Evolutionary conservation across 2,797 vertebrate genomes (phyloP).

Genomic region (Lutjanus argentimaculatus): DNA sequence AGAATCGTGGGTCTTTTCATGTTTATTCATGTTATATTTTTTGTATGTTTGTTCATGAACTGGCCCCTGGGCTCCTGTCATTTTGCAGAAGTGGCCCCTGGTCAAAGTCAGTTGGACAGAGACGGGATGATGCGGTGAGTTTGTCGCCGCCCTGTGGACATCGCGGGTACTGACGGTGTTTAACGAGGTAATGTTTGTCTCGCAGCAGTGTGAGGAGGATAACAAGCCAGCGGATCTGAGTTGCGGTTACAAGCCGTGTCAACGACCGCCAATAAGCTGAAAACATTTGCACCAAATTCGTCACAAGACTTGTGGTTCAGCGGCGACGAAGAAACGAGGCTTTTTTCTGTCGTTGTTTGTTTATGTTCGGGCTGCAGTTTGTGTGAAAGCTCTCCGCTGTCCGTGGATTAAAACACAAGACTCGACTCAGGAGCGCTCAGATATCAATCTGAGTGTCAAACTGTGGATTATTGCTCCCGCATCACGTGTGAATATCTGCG

Average conservation of each 20-base stretch:
- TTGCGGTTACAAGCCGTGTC: slow-evolving; percentile 20
- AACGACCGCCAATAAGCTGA: slow-evolving; percentile 10
- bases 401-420: slow-evolving; percentile 75
- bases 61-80: no score
- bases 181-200: slow-evolving; percentile 68
- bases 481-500: slow-evolving; percentile 19
- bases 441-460: slow-evolving; percentile 37
- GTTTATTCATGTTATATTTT: no score
- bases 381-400: slow-evolving; percentile 41
- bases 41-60: no score
- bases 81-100: no score
- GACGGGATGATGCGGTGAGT: fast-evolving
- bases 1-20: no score
- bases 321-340: neutral
- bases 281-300: neutral
- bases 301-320: no score
- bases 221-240: slow-evolving; percentile 56
- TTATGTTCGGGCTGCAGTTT: slow-evolving; percentile 62
- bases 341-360: slow-evolving; percentile 19
- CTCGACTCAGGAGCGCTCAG: slow-evolving; percentile 45
- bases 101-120: no score
- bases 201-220: slow-evolving; percentile 53
- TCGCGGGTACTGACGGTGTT: neutral
- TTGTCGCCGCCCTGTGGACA: slow-evolving; percentile 66
- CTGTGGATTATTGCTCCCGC: slow-evolving; percentile 35